phyloP scores from a whole-genome alignment of 2,113 vertebrate genomes.

The Nycticorax nycticorax region DNA sequence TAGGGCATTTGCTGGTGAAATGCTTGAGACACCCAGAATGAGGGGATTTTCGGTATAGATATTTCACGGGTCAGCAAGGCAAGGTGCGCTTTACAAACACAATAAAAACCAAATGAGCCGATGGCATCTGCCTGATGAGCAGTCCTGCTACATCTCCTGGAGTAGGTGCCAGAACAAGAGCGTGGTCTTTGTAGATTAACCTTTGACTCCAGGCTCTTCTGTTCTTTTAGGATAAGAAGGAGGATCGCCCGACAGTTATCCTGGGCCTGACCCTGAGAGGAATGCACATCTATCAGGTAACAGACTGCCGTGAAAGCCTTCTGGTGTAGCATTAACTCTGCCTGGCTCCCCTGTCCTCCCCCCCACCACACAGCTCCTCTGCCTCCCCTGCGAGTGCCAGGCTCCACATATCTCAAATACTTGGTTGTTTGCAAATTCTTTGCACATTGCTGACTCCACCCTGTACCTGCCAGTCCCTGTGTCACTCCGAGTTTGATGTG shows the following conservation, averaged over 20 bases:
- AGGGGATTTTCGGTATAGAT: background rate
- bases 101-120: slow-evolving; percentile 8
- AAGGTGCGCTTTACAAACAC: slow-evolving; percentile 41
- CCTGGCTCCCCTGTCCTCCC: background rate
- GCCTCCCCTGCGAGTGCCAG: background rate
- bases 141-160: slow-evolving; percentile 27
- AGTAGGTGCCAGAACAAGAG: slow-evolving; percentile 47
- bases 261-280: slow-evolving; percentile 89
- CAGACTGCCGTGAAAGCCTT: slow-evolving; percentile 9
- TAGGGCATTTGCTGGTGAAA: background rate
- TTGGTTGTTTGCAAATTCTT: slow-evolving; percentile 43
- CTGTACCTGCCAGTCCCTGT: slow-evolving; percentile 15
- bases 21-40: background rate
- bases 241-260: slow-evolving; percentile 80
- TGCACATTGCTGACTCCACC: background rate
- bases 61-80: slow-evolving; percentile 33
- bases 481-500: slow-evolving; percentile 21
- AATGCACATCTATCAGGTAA: slow-evolving; percentile 92
- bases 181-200: slow-evolving; percentile 38
- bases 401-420: slow-evolving; percentile 36
- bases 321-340: slow-evolving; percentile 41
- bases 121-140: slow-evolving; percentile 6
- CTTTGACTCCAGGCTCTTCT: slow-evolving; percentile 15
- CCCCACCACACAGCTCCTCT: accelerated
- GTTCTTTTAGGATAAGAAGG: slow-evolving; percentile 86